A percentile compares a stretch with the other conserved stretches of the same genome.
phyloP scores from a whole-genome alignment of 2,113 vertebrate species.

The Daphoenositta chrysoptera region DNA sequence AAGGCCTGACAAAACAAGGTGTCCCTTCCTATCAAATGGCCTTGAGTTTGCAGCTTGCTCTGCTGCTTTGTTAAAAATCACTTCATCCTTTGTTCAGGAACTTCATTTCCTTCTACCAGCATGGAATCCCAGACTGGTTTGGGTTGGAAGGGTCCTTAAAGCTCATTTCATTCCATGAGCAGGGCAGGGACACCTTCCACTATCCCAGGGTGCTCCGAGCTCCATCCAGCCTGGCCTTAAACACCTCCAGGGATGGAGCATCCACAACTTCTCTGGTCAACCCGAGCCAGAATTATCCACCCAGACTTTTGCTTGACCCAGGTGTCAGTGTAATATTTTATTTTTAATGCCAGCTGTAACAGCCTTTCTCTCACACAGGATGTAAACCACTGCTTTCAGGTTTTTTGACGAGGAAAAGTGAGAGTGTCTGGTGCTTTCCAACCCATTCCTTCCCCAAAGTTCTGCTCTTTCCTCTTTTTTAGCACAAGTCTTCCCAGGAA shows the following conservation, averaged over 20 bases:
- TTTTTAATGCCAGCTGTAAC: background rate
- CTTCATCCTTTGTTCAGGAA: background rate
- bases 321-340: background rate
- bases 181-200: background rate
- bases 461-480: background rate
- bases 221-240: background rate
- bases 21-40: background rate
- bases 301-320: background rate
- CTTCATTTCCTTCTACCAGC: background rate
- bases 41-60: background rate
- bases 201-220: background rate
- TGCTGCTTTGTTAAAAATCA: rapidly evolving
- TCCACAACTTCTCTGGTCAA: background rate
- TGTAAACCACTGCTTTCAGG: rapidly evolving
- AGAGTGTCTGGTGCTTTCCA: background rate
- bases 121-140: background rate
- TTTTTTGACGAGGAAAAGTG: background rate
- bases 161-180: background rate
- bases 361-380: background rate
- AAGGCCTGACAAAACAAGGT: background rate
- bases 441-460: background rate
- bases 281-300: background rate
- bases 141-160: background rate
- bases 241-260: background rate
- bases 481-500: background rate